Evolutionary conservation across 2,797 vertebrate species (phyloP), one percentile per base, ranked within the genome.

Genomic region (Lepilemur septentrionalis): DNA sequence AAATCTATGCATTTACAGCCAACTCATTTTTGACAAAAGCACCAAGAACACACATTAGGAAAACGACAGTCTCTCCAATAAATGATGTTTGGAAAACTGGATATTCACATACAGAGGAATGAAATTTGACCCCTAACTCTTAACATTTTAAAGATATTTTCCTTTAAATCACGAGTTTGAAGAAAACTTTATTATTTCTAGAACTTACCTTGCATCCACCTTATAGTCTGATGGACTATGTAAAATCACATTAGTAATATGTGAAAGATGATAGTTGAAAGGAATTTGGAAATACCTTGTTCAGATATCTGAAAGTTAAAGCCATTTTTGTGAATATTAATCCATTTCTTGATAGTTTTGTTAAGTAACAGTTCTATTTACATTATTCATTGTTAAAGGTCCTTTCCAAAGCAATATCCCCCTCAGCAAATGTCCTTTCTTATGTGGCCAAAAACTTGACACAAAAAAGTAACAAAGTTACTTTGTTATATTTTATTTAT

Each of bases 401-500:
- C n/a, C 5, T 91, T 95, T 4, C 32, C 69, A 93, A 93, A 94
- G 48, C 59, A 89, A 61, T 65, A 83, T 78, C 13, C n/a, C 41
- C 28, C 57, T 90, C 65, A 80, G 35, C 8, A 78, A 94, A 94
- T 72, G 17, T 90, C 92, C 79, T 70, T 4, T 65, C 12, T 69
- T 2, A 50, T 8, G 3, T 35, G 32, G 70, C 69, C 28, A 61
- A 96, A 96, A 75, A 35, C 43, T 95, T 94, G 70, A 55, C 48
- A 79, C 20, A 38, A 82, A 81, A 46, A 52, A 96, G 50, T 93
- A 76, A 93, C 86, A 76, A 95, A 96, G 55, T 67, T 63, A 91
- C 17, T 96, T 82, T 83, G 80, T 67, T 96, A 55, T 80, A 87
- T 96, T 96, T 97, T 94, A 93, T n/a, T n/a, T n/a, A n/a, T n/a